phyloP scores from a whole-genome alignment of 2,113 vertebrate species.

The Eretmochelys imbricata region DNA sequence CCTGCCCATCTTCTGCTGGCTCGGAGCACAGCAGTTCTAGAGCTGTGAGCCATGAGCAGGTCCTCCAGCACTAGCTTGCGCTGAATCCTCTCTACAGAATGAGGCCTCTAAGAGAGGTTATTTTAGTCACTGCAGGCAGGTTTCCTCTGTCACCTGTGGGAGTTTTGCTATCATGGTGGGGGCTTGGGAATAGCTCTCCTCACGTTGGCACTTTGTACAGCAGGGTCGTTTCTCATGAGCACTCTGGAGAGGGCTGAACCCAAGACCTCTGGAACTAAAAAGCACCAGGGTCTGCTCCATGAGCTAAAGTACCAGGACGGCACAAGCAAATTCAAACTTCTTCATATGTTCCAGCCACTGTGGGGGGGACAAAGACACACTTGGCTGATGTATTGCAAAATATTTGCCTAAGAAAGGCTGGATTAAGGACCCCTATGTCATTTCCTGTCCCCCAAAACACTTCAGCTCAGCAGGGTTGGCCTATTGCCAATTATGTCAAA shows the following conservation, averaged over 20 bases:
- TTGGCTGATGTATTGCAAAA: accelerated
- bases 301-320: no score
- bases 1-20: neutral
- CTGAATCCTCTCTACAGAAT: neutral
- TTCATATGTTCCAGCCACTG: no score
- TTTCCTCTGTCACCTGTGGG: accelerated
- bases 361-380: neutral
- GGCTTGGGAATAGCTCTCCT: no score
- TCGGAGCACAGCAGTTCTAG: neutral
- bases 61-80: neutral
- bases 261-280: no score
- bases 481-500: accelerated
- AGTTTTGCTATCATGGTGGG: neutral
- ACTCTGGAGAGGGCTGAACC: no score
- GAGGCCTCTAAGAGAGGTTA: neutral
- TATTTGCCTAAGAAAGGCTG: neutral
- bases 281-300: no score
- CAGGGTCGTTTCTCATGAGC: no score
- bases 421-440: neutral
- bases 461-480: accelerated
- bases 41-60: neutral
- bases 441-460: accelerated
- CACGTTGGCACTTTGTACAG: no score
- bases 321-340: no score
- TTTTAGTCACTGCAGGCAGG: neutral